Evolutionary conservation across 2,888 invertebrate species (phyloP), one percentile per base, ranked within the genome.

Genomic region (Cynaeus angustus): DNA sequence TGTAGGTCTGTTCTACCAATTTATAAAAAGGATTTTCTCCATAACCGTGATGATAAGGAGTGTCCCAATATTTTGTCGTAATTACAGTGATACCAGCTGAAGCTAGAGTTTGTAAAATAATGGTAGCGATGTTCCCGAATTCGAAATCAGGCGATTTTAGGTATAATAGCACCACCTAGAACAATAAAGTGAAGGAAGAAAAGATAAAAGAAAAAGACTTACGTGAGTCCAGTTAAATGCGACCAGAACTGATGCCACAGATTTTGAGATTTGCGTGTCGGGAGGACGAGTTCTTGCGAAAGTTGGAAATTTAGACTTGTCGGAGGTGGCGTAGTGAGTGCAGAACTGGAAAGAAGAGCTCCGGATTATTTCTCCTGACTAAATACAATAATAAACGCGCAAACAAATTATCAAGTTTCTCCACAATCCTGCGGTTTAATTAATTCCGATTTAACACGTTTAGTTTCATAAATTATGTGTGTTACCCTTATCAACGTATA

Each of bases 261-360:
- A 96, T 84, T 95, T 95, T 4, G 96, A 96, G 75, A 97, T 96
- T 86, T 97, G 96, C 61, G 94, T 95, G 84, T 96, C 96, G 0
- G 97, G 97, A 0, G 97, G 97, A 45, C 95, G 89, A 0, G 97
- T 97, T 74, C 97, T 88, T 0, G 95, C 95, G 84, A 98, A 98
- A 9, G 97, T 98, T 6, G 96, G 92, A 85, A 95, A 97, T 80
- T 92, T 90, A 13, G 87, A 87, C 85, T 96, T 97, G 86, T 96
- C 93, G 21, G 97, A 96, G 62, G 95, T 94, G 77, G 94, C 94
- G 69, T 92, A 92, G 84, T 95, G 93, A 1, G 96, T 93, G 85
- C 97, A 97, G 85, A 93, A 97, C 97, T 97, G 88, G n/a, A n/a
- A n/a, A n/a, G n/a, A n/a, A n/a, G n/a, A n/a, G n/a, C n/a, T n/a